A percentile compares a stretch with the other conserved stretches of the same genome.
Conservation (phyloP, 2,113 vertebrate genomes). For the Scopus umbretta region DNA sequence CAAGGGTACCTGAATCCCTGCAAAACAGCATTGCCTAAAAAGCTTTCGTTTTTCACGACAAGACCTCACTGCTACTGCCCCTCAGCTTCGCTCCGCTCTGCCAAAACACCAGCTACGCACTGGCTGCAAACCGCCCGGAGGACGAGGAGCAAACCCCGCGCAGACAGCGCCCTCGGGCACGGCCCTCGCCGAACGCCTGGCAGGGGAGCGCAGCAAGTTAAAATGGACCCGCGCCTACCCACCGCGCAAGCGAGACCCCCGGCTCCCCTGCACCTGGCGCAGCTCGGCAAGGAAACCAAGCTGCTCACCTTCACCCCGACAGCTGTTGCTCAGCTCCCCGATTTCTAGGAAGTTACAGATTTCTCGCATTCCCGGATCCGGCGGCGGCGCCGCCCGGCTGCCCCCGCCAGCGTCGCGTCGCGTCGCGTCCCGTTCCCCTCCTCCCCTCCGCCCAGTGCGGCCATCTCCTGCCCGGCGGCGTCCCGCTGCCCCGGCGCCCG, state of each 20-base stretch:
- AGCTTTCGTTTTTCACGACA: neutral
- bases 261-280: neutral
- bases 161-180: fast-evolving
- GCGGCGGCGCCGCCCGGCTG: neutral
- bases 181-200: neutral
- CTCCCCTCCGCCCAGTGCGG: neutral
- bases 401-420: neutral
- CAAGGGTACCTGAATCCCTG: neutral
- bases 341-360: neutral
- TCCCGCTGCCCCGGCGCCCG: neutral
- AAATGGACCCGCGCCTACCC: neutral
- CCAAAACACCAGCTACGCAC: neutral
- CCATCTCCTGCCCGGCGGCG: neutral
- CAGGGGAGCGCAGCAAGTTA: too few relatives aligned
- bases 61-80: fast-evolving
- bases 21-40: neutral
- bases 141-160: fast-evolving
- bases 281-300: neutral
- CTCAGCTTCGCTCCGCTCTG: neutral
- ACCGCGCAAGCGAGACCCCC: neutral
- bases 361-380: neutral
- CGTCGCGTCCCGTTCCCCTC: too few relatives aligned
- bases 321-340: neutral
- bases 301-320: neutral
- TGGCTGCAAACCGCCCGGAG: neutral